Evolutionary conservation across 2,888 invertebrate species (phyloP), one percentile per base, ranked within the genome.

Genomic region (Eupithecia subumbrata): DNA sequence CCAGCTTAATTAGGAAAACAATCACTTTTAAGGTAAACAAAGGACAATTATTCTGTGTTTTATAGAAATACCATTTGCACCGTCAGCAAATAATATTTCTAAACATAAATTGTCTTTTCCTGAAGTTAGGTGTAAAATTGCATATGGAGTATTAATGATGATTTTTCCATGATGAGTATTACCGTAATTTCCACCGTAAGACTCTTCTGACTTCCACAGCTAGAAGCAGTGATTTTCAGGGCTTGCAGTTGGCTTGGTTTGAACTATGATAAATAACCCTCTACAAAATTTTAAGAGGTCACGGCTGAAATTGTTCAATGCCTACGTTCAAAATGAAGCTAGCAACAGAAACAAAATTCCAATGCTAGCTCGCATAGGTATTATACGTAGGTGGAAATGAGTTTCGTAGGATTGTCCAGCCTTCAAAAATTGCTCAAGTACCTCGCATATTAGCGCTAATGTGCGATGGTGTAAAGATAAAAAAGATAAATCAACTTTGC

Each of bases 1-100:
- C 56, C 56, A 18, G 16, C 40, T 34, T 71, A 71, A 56, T n/a
- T 34, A 64, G 25, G 22, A 66, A 25, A 45, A 69, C 43, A 25
- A 56, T 63, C 45, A 68, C n/a, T 45, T 48, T 25, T 14, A 66
- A 30, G 3, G 30, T 30, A 0, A 56, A 71, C 56, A 64, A 34
- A 14, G 18, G 16, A 64, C 18, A n/a, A 30, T 30, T 60, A 8
- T n/a, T 52, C n/a, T n/a, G 9, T 9, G 2, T 0, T 52, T 52
- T 52, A n/a, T 56, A 56, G 22, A 60, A 60, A 60, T 60, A 60
- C 25, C 12, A 60, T 25, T 60, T 12, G 22, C 12, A 25, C 5
- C 22, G 22, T 25, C 60, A n/a, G 16, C 52, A 60, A 22, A 60
- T 25, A 60, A 12, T 25, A 25, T 60, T 60, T 60, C 12, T 25